These are phyloP conservation scores for Nyctalus aviator DNA, from an alignment of 2,797 vertebrate species.

Conservation along the genomic window DNA sequence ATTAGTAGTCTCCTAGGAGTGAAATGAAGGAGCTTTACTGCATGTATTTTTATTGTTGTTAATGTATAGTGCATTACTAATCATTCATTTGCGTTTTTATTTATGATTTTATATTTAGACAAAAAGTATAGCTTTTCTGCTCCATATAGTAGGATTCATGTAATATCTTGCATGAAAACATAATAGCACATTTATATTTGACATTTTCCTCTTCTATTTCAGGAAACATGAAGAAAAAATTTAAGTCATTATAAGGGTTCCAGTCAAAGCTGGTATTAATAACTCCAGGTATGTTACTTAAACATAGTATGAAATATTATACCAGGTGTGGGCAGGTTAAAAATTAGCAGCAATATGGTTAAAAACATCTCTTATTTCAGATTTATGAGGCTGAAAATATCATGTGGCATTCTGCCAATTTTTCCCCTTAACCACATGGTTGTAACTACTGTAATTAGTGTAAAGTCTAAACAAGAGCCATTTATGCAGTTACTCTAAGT, in stretches of 20 bases:
- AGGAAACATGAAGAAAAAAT: constrained; percentile 45
- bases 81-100: constrained; percentile 58
- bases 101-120: constrained; percentile 52
- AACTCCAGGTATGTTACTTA: constrained; percentile 26
- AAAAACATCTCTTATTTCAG: constrained; percentile 70
- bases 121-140: neutral
- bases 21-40: constrained; percentile 39
- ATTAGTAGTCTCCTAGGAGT: constrained; percentile 28
- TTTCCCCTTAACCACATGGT: constrained; percentile 10
- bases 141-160: constrained; percentile 30
- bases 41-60: constrained; percentile 43
- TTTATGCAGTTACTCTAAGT: neutral
- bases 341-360: constrained; percentile 59
- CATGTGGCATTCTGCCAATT: constrained; percentile 39
- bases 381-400: constrained; percentile 62
- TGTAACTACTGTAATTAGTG: constrained; percentile 51
- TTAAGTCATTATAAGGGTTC: constrained; percentile 31
- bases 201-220: constrained; percentile 52
- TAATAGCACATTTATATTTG: constrained; percentile 61
- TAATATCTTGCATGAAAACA: constrained; percentile 53
- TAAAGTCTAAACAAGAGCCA: neutral
- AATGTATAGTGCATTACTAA: constrained; percentile 57
- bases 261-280: constrained; percentile 57
- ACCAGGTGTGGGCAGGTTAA: constrained; percentile 61
- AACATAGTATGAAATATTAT: constrained; percentile 47